Conservation (phyloP, 2,888 invertebrate genomes). For the Anthrax anthrax region DNA sequence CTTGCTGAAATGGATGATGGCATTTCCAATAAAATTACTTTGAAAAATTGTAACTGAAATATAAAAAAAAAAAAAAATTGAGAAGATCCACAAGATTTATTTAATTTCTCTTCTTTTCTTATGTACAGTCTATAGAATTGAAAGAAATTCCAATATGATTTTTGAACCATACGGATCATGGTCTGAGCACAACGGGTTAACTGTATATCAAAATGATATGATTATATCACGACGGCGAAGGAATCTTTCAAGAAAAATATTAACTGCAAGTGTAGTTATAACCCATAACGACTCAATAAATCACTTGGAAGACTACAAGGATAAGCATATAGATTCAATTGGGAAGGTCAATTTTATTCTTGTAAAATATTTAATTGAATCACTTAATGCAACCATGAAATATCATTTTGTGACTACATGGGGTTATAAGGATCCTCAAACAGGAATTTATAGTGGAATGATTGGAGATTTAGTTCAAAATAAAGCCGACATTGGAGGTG, state of each 20-base stretch:
- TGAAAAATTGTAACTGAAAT: too few species aligned
- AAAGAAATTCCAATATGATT: too few species aligned
- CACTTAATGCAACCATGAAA: constrained; percentile 40
- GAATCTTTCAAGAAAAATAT: constrained; percentile 19
- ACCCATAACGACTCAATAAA: constrained; percentile 29
- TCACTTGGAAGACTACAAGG: constrained; percentile 34
- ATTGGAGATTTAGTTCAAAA: constrained; percentile 43
- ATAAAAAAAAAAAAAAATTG: too few species aligned
- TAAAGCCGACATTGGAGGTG: constrained; percentile 43
- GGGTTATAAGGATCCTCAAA: constrained; percentile 42
- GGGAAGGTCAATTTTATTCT: constrained; percentile 47
- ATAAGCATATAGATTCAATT: constrained; percentile 42
- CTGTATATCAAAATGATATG: background rate
- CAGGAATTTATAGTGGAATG: constrained; percentile 48
- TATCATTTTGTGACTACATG: constrained; percentile 41
- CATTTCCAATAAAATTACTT: too few species aligned
- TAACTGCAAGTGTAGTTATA: constrained; percentile 24
- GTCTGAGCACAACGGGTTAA: too few species aligned
- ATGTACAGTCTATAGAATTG: too few species aligned
- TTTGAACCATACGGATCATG: too few species aligned
- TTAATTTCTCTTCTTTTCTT: too few species aligned
- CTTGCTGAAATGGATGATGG: background rate
- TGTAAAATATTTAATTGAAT: constrained; percentile 40
- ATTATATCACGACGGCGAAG: constrained; percentile 15
- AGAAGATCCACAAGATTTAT: too few species aligned